Base-by-base conservation (phyloP, 2,888 invertebrate species). In the Gnatocerus cornutus region DNA sequence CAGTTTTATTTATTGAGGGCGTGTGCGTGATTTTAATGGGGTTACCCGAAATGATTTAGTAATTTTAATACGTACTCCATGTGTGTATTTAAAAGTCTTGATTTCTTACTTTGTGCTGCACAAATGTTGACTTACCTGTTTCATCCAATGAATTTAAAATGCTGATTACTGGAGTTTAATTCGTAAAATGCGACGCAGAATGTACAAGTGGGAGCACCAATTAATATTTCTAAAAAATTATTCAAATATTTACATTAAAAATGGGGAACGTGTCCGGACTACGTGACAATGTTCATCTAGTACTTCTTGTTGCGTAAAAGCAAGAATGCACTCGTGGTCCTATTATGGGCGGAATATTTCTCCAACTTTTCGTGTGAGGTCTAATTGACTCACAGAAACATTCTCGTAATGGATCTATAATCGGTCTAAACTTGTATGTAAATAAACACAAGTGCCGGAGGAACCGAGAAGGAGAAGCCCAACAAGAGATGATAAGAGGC, bases 401-500 rank as follows among this genome's bases (percentile, higher is more conserved):
- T 59, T 59, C 29, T 43, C 14, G 59, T 58, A 58, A 43, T 58
- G 56, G 37, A 53, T 53, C 33, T 33, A 43, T 58, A 58, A 58
- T 58, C 30, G 59, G 16, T 59, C 45, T 59, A 59, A 59, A 59
- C 59, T 13, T 30, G 27, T 29, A 59, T 43, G 27, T 59, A 59
- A 59, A 59, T 59, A 59, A 59, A 59, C 59, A 59, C 59, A 46
- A 59, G 59, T 59, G 41, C 45, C 43, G 13, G 30, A 45, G n/a
- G 13, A 33, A 59, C 43, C 13, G 59, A 59, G 56, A 58, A 43
- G 41, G 56, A 43, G 59, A 59, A 59, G 45, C 45, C 10, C 21
- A 59, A 59, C 45, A 59, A 59, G 56, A 56, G 30, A 8, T 59
- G 59, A 59, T 59, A 59, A 59, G 59, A 46, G 46, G 21, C 13